Base-by-base conservation (phyloP, 2,888 invertebrate genomes). In the Drosophila affinis region DNA sequence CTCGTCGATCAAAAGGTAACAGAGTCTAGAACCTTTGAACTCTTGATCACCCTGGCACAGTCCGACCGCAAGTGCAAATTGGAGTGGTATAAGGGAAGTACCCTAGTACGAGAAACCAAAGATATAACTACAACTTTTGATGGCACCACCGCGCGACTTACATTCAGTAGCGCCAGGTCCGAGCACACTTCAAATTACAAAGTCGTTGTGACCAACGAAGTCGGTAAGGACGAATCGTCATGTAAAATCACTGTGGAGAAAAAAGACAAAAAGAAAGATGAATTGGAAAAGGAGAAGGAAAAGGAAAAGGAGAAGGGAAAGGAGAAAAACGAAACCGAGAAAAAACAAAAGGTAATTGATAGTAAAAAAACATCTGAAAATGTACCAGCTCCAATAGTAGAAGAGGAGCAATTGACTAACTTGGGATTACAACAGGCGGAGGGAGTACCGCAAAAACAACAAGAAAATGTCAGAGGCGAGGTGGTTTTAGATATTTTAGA, bases 191-290 rank as follows among this genome's bases (percentile, higher is more conserved):
- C 97, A 48, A 95, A 95, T 56, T 98, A 98, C 92, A 96, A 95
- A 89, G 95, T 98, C 49, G 95, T 97, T 29, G 96, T 98, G 60
- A 95, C 95, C 89, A 99, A 99, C 91, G 97, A 98, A 91, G 95
- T 95, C 83, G 99, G 99, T 56, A 96, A 96, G 90, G 98, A 97
- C 82, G 96, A 97, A 89, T 96, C 97, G 2, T 95, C 95, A 51
- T 97, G 98, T 53, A 95, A 96, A 87, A 93, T 99, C 65, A 96
- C 96, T 24, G 95, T 99, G 12, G 94, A 94, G 90, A 94, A 94
- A 92, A 91, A 91, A 68, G 89, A 92, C 54, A 92, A 93, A 9
- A 92, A 93, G 76, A 91, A 94, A 91, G 93, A 94, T 91, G 94
- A 94, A 79, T 92, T 94, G 60, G 57, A 54, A 4, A 91, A 94